These are phyloP conservation scores for Galeopsomyia nigrocyanea DNA, from an alignment of 2,888 invertebrate species.

Conservation along the genomic window DNA sequence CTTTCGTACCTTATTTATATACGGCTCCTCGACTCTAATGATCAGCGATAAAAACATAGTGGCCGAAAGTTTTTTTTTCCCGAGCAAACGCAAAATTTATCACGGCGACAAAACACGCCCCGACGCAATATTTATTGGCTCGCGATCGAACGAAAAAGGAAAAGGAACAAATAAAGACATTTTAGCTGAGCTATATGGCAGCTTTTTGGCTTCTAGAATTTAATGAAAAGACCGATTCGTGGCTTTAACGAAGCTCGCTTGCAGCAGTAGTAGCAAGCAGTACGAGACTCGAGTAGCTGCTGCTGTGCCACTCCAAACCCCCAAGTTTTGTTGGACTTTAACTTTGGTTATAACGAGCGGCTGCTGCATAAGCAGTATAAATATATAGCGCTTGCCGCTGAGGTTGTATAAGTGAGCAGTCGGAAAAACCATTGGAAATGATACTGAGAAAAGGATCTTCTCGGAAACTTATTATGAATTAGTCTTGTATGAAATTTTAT, in stretches of 20 bases:
- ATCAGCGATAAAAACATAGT: too few species aligned
- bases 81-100: too few species aligned
- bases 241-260: conserved; percentile 27
- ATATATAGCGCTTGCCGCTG: not conserved
- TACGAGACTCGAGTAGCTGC: not conserved
- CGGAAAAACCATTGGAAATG: not conserved
- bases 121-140: too few species aligned
- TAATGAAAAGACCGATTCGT: conserved; percentile 19
- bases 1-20: conserved; percentile 31
- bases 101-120: too few species aligned
- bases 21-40: too few species aligned
- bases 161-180: too few species aligned
- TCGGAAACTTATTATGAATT: too few species aligned
- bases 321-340: conserved; percentile 20
- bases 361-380: conserved; percentile 24
- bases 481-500: too few species aligned
- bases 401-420: not conserved
- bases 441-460: not conserved
- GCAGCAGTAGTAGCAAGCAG: not conserved
- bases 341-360: conserved; percentile 30
- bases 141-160: too few species aligned
- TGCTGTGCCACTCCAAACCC: conserved; percentile 1
- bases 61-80: too few species aligned
- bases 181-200: too few species aligned
- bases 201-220: not conserved